phyloP scores from a whole-genome alignment of 2,888 invertebrate species.

The Octonoba sinensis region DNA sequence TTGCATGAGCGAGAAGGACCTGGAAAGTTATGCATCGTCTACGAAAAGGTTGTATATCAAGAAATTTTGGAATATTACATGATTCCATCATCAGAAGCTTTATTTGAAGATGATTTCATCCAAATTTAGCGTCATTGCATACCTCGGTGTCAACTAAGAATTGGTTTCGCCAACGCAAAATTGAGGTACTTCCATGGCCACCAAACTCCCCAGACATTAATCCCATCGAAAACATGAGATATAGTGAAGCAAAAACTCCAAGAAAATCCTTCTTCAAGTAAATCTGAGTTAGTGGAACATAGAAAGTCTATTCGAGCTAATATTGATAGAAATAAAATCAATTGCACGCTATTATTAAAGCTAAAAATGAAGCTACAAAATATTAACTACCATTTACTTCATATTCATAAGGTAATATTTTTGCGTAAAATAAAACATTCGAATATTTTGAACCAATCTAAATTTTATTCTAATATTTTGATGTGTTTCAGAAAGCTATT shows the following conservation, averaged over 20 bases:
- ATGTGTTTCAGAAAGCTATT: too few relatives aligned
- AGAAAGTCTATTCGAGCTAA: too few relatives aligned
- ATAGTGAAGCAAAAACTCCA: slow-evolving; percentile 3
- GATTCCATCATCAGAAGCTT: background rate
- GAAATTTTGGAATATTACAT: too few relatives aligned
- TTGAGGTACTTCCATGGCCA: background rate
- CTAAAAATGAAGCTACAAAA: slow-evolving; percentile 1
- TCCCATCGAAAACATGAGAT: background rate
- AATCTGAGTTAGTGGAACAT: too few relatives aligned
- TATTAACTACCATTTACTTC: slow-evolving; percentile 5
- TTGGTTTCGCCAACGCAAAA: background rate
- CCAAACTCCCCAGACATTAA: background rate
- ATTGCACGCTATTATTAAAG: too few relatives aligned
- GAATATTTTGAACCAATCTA: too few relatives aligned
- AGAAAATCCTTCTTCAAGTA: too few relatives aligned
- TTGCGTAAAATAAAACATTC: slow-evolving; percentile 2
- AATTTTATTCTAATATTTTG: too few relatives aligned
- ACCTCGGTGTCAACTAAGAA: slow-evolving; percentile 6
- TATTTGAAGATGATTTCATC: background rate
- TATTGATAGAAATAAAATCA: too few relatives aligned
- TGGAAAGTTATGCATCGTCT: slow-evolving; percentile 8
- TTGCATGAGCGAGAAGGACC: slow-evolving; percentile 5
- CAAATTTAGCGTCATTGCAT: background rate
- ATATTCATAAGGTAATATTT: slow-evolving; percentile 2
- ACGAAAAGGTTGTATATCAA: slow-evolving; percentile 3